Evolutionary conservation across 2,797 vertebrate species (phyloP), one percentile per base, ranked within the genome.

Genomic region (Cheirogaleus major): DNA sequence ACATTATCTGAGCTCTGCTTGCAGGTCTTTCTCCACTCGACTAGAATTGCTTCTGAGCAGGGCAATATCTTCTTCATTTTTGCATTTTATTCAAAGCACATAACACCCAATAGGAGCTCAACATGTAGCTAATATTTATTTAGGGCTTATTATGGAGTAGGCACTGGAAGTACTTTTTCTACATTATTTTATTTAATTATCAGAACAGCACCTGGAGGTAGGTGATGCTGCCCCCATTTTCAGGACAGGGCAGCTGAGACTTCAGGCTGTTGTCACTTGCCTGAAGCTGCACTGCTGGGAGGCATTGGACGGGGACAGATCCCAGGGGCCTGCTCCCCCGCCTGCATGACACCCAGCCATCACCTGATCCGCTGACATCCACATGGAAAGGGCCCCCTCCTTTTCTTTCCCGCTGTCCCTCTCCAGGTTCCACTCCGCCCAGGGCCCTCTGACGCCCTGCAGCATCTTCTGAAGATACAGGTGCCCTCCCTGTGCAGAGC

Each of bases 91-190:
- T 91, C 95, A 85, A 69, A 86, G 79, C 91, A 50, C 69, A 27
- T 7, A 55, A 83, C 69, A n/a, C 18, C 89, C 94, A 91, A 45
- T 23, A 95, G 93, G 57, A 91, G 20, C 81, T n/a, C 69, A 17
- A 30, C 61, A 41, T 41, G 91, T 13, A 88, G 91, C 93, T 93
- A 83, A 91, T 93, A 93, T 89, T 97, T 95, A 93, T 80, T 76
- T 75, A 85, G 91, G 93, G 43, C 86, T 95, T 72, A 92, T 93
- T 25, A 10, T 17, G 14, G n/a, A 43, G 69, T n/a, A 70, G 73
- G 43, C 14, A 2, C 59, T 30, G 57, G 22, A 85, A 93, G 65
- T 18, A 5, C 10, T 32, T 57, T 52, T 72, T 69, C 78, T 8
- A 1, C 32, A 17, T n/a, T 23, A 85, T 94, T 92, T 85, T 80